Percentiles rank a stretch among this genome's conserved stretches.
Conservation (phyloP, 2,797 vertebrate genomes). For the Cephalopachus bancanus region DNA sequence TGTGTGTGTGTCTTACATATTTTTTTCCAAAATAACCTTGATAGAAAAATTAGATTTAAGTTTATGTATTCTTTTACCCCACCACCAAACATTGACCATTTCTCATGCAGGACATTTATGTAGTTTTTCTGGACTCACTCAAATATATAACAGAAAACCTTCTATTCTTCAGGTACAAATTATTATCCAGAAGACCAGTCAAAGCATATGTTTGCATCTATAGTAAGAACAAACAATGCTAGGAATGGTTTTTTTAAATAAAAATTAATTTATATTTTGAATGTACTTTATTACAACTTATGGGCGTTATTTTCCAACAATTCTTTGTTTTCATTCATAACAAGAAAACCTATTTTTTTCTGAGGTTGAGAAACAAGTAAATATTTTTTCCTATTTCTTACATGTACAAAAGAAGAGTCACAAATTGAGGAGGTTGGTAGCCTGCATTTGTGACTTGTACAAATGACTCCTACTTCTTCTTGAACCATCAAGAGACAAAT, state of each 20-base stretch:
- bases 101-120: not conserved
- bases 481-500: slow-evolving; percentile 63
- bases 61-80: not conserved
- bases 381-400: slow-evolving; percentile 1
- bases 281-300: slow-evolving; percentile 39
- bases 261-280: slow-evolving; percentile 65
- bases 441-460: slow-evolving; percentile 35
- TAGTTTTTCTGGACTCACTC: not conserved
- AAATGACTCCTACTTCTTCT: slow-evolving; percentile 49
- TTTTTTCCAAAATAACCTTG: slow-evolving; percentile 35
- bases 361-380: slow-evolving; percentile 28
- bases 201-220: slow-evolving; percentile 48
- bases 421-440: not conserved
- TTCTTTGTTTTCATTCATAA: slow-evolving; percentile 52
- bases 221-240: slow-evolving; percentile 41
- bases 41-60: not conserved
- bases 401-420: slow-evolving; percentile 52
- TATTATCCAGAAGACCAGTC: slow-evolving; percentile 42
- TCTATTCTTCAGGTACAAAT: slow-evolving; percentile 15
- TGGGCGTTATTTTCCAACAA: slow-evolving; percentile 48
- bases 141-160: slow-evolving; percentile 37
- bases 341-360: not conserved
- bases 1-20: not conserved
- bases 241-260: slow-evolving; percentile 51
- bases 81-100: not conserved